Evolutionary conservation across 92 coral and sea anemone genomes (phyloP), one percentile per base, ranked within the genome.

Genomic region (Actinostola sp.): DNA sequence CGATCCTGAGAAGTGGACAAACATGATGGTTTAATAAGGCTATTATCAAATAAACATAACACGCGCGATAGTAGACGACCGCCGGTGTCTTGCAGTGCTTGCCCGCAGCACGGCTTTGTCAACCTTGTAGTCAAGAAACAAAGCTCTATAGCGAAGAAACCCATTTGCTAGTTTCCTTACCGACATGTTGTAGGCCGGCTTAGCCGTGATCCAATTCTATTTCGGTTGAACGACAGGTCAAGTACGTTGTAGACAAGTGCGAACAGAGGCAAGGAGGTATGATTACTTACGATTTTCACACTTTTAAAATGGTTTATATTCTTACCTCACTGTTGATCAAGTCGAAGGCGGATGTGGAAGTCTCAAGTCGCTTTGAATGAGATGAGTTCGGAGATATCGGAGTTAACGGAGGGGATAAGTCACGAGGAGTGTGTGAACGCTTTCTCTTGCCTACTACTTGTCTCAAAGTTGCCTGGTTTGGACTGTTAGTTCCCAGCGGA

Each of bases 321-420:
- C 91, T 83, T 85, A 88, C 93, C 98, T 93, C 98, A 76, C 86
- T 73, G 71, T 90, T 89, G 89, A 84, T 90, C 84, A 89, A 75
- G 82, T 89, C 89, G 71, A 93, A 88, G 86, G 96, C 94, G 90
- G 94, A 83, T 82, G 91, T 82, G 78, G 98, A 81, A 65, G 88
- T 78, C 63, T 88, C 98, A 56, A 71, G 82, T 87, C 88, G 77
- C 70, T 83, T 84, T 82, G 92, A 86, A 74, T 92, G 92, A 86
- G 97, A 88, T 84, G 89, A 75, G 35, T 97, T 70, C 53, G 98
- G 98, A 73, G 98, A 91, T 85, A 93, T 89, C 81, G 98, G 97
- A 80, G 98, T 93, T 60, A 92, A 88, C 80, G 98, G 97, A 80
- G 98, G 98, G 88, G 97, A 91, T 79, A 93, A 61, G 78, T 91